Evolutionary conservation across 2,113 vertebrate species (phyloP), one percentile per base, ranked within the genome.

Genomic region (Sander vitreus): DNA sequence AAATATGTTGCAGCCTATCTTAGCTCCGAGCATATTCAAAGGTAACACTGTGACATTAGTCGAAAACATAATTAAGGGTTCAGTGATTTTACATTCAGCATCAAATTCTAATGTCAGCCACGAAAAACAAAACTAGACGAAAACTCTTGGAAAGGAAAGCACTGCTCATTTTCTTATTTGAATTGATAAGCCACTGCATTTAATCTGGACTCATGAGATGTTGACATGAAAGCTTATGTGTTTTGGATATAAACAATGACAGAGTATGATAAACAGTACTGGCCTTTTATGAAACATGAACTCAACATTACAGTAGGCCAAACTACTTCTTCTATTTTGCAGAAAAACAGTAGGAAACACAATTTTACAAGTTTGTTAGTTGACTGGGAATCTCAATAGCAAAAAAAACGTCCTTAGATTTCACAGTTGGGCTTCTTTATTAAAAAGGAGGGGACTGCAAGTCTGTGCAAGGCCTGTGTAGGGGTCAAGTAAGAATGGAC

Each of bases 321-420:
- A 74, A 27, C 16, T 43, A 11, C 10, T 60, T 16, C 54, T 48
- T 48, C 62, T 55, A 47, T 69, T 78, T 73, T 53, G 47, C n/a
- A 66, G 7, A 63, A 47, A 11, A n/a, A 65, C 18, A 5, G 57
- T 25, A 21, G 36, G 18, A 45, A 66, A 45, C 43, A 47, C 23
- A 50, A 1, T 16, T 58, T 85, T 9, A 36, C 47, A 77, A 5
- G 15, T 67, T 76, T 30, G 23, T 50, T 68, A 25, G 16, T 36
- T 23, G 19, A 66, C 43, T n/a, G 21, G 27, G 23, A 53, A 51
- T 10, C 11, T 74, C 27, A n/a, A 12, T 14, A 50, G 19, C 27
- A 75, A 23, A 50, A 33, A 39, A 23, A 68, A 19, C 50, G 51
- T 2, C 10, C 14, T 66, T 51, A 60, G 7, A 47, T 76, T 60